Evolutionary conservation across 2,888 invertebrate species (phyloP).

Genomic region (Mesoligia furuncula): DNA sequence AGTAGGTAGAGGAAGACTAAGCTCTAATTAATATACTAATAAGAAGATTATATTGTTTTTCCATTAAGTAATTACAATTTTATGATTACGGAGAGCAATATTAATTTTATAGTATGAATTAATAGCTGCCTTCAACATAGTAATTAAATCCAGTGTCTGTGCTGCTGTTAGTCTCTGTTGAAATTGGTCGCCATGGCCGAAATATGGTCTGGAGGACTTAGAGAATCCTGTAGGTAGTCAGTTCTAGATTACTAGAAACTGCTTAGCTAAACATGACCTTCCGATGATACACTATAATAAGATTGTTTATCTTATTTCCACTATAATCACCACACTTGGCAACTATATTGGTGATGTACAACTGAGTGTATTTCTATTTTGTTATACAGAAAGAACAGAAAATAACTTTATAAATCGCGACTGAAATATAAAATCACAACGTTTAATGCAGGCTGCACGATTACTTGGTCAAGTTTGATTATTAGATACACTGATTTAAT

Average conservation of each 20-base stretch:
- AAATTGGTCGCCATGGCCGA: no score
- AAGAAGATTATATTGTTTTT: slow-evolving; percentile 5
- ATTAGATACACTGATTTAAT: not conserved
- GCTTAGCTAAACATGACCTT: slow-evolving; percentile 14
- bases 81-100: not conserved
- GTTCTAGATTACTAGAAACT: not conserved
- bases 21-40: not conserved
- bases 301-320: slow-evolving; percentile 16
- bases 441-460: no score
- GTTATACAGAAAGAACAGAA: not conserved
- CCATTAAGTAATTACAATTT: not conserved
- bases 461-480: not conserved
- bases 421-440: not conserved
- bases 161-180: no score
- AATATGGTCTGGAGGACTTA: no score
- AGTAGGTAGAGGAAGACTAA: not conserved
- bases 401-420: not conserved
- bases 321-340: slow-evolving; percentile 15
- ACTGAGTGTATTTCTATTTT: slow-evolving; percentile 3
- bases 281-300: slow-evolving; percentile 14
- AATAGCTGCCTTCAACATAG: not conserved
- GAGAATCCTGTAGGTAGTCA: not conserved
- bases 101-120: not conserved
- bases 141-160: no score
- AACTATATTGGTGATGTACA: slow-evolving; percentile 6